These are phyloP conservation scores for Trichoplusia ni DNA, from an alignment of 1,140 invertebrate genomes.

Conservation along the genomic window DNA sequence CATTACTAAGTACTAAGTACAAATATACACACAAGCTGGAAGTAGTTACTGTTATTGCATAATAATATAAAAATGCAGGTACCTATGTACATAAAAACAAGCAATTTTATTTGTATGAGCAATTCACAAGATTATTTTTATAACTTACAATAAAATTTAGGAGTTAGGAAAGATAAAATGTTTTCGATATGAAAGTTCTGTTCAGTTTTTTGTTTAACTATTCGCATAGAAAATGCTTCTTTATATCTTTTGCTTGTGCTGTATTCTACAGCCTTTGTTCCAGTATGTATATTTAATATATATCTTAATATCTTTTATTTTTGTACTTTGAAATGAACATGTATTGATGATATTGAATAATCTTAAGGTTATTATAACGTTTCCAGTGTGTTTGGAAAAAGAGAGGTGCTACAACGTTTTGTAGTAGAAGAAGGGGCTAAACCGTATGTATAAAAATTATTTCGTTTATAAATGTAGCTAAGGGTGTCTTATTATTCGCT, in stretches of 20 bases:
- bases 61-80: no score
- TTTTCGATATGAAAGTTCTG: not conserved
- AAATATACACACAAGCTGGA: no score
- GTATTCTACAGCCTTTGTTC: not conserved
- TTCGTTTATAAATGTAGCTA: not conserved
- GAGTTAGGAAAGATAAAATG: not conserved
- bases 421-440: slow-evolving; percentile 34
- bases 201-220: not conserved
- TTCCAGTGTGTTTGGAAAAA: slow-evolving; percentile 17
- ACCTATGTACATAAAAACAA: no score
- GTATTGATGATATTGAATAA: no score
- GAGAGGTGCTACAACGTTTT: slow-evolving; percentile 24
- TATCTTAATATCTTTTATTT: no score
- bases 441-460: slow-evolving; percentile 34
- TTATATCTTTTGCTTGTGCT: not conserved
- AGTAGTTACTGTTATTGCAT: no score
- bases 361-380: no score
- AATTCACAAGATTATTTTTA: no score
- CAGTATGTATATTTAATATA: not conserved
- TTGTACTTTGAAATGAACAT: no score
- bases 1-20: no score
- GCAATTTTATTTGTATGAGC: no score
- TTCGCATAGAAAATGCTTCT: slow-evolving; percentile 5
- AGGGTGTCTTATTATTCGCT: no score
- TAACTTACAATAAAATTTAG: not conserved